These are phyloP conservation scores for Chiroxiphia lanceolata DNA, from an alignment of 2,797 vertebrate species.

Conservation along the genomic window DNA sequence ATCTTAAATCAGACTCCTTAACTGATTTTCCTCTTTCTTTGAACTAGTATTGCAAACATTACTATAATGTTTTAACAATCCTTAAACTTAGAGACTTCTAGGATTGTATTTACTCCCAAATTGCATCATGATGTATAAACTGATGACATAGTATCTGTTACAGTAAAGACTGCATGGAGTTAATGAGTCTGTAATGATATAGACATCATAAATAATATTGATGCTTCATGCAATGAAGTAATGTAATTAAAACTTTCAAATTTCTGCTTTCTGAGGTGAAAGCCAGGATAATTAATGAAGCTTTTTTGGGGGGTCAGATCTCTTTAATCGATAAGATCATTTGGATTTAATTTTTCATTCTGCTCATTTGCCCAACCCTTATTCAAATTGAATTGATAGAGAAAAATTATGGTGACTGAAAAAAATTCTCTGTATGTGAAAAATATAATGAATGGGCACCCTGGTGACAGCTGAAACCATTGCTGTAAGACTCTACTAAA, in stretches of 20 bases:
- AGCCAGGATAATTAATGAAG: conserved; percentile 56
- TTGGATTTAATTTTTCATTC: conserved; percentile 58
- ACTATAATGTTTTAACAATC: neutral
- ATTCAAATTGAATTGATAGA: conserved; percentile 48
- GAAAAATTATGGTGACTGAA: conserved; percentile 66
- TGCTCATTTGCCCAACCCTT: conserved; percentile 21
- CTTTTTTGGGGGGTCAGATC: conserved; percentile 34
- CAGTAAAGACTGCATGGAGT: neutral
- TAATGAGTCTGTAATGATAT: conserved; percentile 6
- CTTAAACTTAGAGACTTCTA: neutral
- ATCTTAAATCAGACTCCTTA: neutral
- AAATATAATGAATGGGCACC: conserved; percentile 57
- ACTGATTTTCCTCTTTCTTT: neutral
- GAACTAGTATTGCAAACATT: neutral
- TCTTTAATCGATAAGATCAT: conserved; percentile 61
- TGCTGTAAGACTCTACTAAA: conserved; percentile 66
- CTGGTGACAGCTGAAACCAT: conserved; percentile 38
- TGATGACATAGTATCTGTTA: neutral
- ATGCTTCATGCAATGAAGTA: neutral
- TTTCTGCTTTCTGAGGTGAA: conserved; percentile 22
- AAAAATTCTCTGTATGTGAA: conserved; percentile 39
- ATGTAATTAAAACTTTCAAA: neutral
- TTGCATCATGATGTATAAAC: neutral
- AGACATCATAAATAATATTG: conserved; percentile 8
- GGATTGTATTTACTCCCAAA: neutral